phyloP scores from a whole-genome alignment of 2,888 invertebrate genomes.

The Ceriagrion tenellum region DNA sequence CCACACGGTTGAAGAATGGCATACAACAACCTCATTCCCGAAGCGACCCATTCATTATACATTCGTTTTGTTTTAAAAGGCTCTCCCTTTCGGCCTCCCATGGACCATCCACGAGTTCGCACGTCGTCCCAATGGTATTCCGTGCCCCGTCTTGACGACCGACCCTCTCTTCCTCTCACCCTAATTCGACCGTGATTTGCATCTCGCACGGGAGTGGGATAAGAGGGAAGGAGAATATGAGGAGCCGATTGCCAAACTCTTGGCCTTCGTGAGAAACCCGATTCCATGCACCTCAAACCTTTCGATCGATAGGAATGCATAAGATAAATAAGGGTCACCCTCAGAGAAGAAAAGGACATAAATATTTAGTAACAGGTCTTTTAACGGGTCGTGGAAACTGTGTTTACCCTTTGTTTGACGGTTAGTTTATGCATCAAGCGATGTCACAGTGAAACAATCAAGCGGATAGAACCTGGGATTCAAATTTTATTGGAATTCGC shows the following conservation, averaged over 20 bases:
- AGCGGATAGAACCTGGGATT: no score
- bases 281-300: background rate
- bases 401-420: no score
- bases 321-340: background rate
- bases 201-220: background rate
- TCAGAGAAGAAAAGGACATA: no score
- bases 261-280: background rate
- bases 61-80: conserved; percentile 37
- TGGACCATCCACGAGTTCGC: background rate
- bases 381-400: no score
- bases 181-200: background rate
- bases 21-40: conserved; percentile 14
- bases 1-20: background rate
- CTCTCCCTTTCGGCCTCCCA: background rate
- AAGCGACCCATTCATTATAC: conserved; percentile 42
- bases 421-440: no score
- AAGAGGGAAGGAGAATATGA: background rate
- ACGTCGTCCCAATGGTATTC: conserved; percentile 1
- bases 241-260: background rate
- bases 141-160: background rate
- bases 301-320: background rate
- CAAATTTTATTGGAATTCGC: no score
- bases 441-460: no score
- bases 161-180: no score
- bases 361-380: no score